Evolutionary conservation across 2,113 vertebrate species (phyloP).

Genomic region (Euleptes europaea): DNA sequence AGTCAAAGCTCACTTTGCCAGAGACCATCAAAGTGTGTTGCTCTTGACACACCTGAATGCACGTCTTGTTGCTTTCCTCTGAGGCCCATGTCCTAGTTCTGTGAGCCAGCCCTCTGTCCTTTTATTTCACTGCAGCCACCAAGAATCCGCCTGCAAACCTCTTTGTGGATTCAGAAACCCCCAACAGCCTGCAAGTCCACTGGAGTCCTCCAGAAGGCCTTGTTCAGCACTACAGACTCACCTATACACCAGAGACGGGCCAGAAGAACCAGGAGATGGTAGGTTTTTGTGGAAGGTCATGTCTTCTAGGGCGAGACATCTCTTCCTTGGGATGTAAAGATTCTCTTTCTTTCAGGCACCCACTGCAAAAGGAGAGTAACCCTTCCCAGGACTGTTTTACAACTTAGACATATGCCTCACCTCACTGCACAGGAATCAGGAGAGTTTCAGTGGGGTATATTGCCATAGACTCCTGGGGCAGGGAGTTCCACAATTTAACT

Average conservation of each 20-base stretch:
- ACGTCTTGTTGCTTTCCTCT: too few species aligned
- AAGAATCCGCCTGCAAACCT: constrained; percentile 81
- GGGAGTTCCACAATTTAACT: too few species aligned
- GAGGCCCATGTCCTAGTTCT: neutral
- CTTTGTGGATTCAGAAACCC: constrained; percentile 79
- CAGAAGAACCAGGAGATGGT: constrained; percentile 64
- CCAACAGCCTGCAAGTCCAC: constrained; percentile 81
- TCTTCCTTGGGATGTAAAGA: neutral
- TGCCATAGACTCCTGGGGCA: too few species aligned
- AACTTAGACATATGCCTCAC: neutral
- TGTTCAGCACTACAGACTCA: constrained; percentile 83
- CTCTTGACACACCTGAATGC: too few species aligned
- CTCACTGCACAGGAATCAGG: neutral
- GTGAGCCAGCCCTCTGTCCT: neutral
- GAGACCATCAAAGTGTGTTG: too few species aligned
- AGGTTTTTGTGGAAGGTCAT: constrained; percentile 14
- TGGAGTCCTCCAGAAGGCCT: constrained; percentile 84
- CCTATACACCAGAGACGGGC: constrained; percentile 74
- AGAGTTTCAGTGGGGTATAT: too few species aligned
- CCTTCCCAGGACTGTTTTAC: too few species aligned
- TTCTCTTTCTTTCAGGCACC: neutral
- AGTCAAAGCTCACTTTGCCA: too few species aligned
- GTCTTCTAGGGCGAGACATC: neutral
- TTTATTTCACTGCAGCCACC: constrained; percentile 68
- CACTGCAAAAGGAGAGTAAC: neutral